Conservation (phyloP, 1,140 invertebrate species). For the Laodelphax striatellus region DNA sequence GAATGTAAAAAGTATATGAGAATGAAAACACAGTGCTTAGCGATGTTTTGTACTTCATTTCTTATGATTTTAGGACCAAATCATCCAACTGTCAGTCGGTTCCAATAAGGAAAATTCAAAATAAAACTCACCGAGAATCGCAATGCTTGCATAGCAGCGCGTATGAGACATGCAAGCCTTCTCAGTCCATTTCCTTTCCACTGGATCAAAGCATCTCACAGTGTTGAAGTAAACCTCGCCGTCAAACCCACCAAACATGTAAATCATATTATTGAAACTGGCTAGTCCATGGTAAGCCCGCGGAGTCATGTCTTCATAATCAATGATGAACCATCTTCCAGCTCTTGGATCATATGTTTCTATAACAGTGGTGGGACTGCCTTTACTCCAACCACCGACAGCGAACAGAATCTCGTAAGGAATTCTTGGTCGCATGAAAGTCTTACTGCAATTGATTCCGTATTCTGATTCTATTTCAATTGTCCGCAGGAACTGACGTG, state of each 20-base stretch:
- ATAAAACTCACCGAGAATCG: conserved; percentile 38
- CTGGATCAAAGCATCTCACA: conserved; percentile 51
- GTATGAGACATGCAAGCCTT: conserved; percentile 60
- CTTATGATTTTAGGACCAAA: too few species aligned
- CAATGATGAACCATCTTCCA: conserved; percentile 49
- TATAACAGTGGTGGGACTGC: conserved; percentile 62
- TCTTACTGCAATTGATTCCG: background rate
- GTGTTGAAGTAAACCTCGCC: conserved; percentile 60
- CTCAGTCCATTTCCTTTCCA: conserved; percentile 48
- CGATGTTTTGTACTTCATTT: too few species aligned
- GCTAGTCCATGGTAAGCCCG: conserved; percentile 66
- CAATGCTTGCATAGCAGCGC: conserved; percentile 65
- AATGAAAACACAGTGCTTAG: too few species aligned
- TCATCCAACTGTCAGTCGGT: too few species aligned
- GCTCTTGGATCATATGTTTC: conserved; percentile 64
- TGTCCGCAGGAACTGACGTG: background rate
- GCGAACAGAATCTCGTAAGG: conserved; percentile 59
- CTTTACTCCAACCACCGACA: conserved; percentile 62
- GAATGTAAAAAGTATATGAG: too few species aligned
- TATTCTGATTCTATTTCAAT: background rate
- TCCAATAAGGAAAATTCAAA: too few species aligned
- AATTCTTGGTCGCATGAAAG: conserved; percentile 39
- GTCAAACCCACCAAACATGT: conserved; percentile 66
- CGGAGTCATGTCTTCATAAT: conserved; percentile 45
- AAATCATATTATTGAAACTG: conserved; percentile 51